phyloP scores from a whole-genome alignment of 2,113 vertebrate genomes.

The Heteronetta atricapilla region DNA sequence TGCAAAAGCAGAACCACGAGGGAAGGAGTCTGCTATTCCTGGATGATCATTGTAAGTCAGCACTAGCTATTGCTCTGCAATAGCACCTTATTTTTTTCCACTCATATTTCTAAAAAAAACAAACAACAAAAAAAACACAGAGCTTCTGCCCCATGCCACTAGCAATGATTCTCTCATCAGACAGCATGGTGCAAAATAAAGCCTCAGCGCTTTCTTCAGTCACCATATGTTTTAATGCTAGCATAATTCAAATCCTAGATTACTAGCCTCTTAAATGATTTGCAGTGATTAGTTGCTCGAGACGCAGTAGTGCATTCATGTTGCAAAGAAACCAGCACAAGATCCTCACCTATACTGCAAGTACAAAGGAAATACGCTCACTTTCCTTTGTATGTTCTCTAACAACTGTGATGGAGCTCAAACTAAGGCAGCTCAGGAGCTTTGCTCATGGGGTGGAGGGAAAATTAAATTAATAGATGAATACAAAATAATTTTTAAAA shows the following conservation, averaged over 20 bases:
- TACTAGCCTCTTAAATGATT: constrained; percentile 21
- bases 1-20: not conserved
- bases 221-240: not conserved
- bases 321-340: not conserved
- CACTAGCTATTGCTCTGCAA: not conserved
- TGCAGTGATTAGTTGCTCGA: constrained; percentile 16
- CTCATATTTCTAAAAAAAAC: not conserved
- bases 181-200: not conserved
- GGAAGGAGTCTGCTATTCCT: not conserved
- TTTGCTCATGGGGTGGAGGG: not conserved
- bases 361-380: not conserved
- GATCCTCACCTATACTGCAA: not conserved
- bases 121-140: not conserved
- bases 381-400: not conserved
- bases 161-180: not conserved
- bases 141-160: not conserved
- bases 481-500: constrained; percentile 45
- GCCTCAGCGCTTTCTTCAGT: not conserved
- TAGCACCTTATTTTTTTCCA: not conserved
- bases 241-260: constrained; percentile 35
- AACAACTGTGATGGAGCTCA: not conserved
- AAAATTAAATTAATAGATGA: constrained; percentile 39
- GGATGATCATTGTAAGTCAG: not conserved
- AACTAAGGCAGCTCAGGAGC: not conserved
- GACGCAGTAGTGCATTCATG: not conserved